Evolutionary conservation across 2,113 vertebrate genomes (phyloP), one percentile per base, ranked within the genome.

Genomic region (Mugil cephalus): DNA sequence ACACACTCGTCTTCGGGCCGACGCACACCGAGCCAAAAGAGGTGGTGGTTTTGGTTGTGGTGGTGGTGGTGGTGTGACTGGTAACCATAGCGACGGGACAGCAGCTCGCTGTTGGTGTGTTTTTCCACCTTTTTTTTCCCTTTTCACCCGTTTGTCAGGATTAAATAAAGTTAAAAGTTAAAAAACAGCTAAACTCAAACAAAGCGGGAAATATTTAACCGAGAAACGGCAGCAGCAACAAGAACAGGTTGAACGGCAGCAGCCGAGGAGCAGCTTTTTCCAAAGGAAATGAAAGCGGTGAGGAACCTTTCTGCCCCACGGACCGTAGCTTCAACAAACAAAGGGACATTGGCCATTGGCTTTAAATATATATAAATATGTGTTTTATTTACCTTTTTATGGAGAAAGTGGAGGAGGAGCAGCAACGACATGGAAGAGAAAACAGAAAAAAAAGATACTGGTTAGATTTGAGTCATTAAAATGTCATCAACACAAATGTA

Each of bases 401-500:
- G 67, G 17, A 48, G 71, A 34, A 63, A 46, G 59, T 46, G 24
- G 24, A 30, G 5, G 3, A 30, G 24, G 3, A 55, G 66, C 62
- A 74, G 79, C 79, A 84, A 55, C 47, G n/a, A 87, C 92, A 92
- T 92, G 88, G 75, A 92, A 86, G 74, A 91, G 58, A 83, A 73
- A 73, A 48, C 42, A 40, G 43, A 77, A 17, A 40, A 55, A 13
- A 42, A 2, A 84, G 1, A 74, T 3, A 18, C 2, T 18, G 24
- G 78, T 82, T 79, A 80, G 66, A 71, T 30, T 24, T 4, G 0
- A 58, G 3, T 30, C 24, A 5, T 2, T 30, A 2, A 30, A 30
- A 30, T 30, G 5, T 5, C 2, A 5, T 30, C 24, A 5, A 30
- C 2, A 30, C 24, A 30, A 30, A 30, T 30, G 5, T 30, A 30